These are phyloP conservation scores for Dolomedes plantarius DNA, from an alignment of 2,888 invertebrate species.

Conservation along the genomic window DNA sequence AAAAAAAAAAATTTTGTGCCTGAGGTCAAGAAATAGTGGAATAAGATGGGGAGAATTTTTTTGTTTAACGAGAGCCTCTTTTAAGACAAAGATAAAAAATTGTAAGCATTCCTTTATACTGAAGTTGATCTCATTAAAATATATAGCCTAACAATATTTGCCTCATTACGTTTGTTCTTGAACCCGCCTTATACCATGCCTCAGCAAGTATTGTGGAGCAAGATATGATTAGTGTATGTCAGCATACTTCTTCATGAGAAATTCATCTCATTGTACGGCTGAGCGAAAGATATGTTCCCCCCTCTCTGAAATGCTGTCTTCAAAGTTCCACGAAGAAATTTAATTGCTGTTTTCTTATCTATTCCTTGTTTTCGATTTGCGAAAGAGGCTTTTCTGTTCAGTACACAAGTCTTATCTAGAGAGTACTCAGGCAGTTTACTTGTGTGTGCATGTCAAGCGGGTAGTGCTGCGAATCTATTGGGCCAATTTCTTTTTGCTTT, in stretches of 20 bases:
- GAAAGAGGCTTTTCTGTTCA: conserved; percentile 9
- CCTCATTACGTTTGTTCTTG: background rate
- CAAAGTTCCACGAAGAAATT: conserved; percentile 5
- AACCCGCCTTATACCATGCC: background rate
- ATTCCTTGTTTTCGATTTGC: conserved; percentile 9
- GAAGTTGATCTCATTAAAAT: background rate
- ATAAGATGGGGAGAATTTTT: too few species aligned
- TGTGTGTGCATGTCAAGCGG: background rate
- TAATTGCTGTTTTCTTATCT: conserved; percentile 18
- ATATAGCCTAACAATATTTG: background rate
- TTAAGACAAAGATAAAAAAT: too few species aligned
- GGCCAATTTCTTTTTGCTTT: conserved; percentile 12
- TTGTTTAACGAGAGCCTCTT: too few species aligned
- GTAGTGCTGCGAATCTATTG: background rate
- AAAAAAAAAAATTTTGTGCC: too few species aligned
- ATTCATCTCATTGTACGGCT: background rate
- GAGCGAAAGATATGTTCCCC: background rate
- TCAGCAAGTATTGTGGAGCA: background rate
- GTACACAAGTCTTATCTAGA: conserved; percentile 9
- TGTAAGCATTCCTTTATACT: too few species aligned
- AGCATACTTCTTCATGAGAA: conserved; percentile 4
- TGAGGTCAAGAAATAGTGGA: too few species aligned
- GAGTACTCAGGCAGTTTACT: conserved; percentile 14
- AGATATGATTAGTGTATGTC: background rate
- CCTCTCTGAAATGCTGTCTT: background rate